Evolutionary conservation across 2,888 invertebrate species (phyloP).

Genomic region (Peribatodes rhomboidaria): DNA sequence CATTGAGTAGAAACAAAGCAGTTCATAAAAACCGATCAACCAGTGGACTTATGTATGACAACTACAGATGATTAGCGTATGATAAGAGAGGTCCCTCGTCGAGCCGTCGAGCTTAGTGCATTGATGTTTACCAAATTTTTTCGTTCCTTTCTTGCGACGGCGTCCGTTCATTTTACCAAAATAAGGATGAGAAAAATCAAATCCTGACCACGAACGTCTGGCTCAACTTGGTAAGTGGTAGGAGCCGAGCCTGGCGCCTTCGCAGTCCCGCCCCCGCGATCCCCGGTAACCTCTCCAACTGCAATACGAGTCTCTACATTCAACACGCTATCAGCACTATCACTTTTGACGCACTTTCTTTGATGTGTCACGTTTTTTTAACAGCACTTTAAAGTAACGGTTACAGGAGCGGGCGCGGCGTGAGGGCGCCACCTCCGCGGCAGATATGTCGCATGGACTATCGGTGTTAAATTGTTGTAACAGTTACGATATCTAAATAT

Average conservation of each 20-base stretch:
- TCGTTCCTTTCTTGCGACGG: conserved; percentile 85
- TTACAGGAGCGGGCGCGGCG: conserved; percentile 76
- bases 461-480: conserved; percentile 82
- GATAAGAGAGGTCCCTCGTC: conserved; percentile 12
- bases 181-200: conserved; percentile 99
- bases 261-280: conserved; percentile 72
- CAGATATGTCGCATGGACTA: conserved; percentile 82
- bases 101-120: conserved; percentile 48
- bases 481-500: conserved; percentile 66
- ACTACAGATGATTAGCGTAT: conserved; percentile 4
- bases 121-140: conserved; percentile 79
- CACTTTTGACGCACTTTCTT: conserved; percentile 55
- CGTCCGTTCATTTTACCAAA: conserved; percentile 88
- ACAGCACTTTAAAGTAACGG: conserved; percentile 50
- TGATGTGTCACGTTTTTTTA: conserved; percentile 42
- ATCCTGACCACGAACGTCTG: conserved; percentile 99
- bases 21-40: neutral
- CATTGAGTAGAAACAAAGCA: neutral
- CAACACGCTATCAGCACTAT: conserved; percentile 43
- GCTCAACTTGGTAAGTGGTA: conserved; percentile 98
- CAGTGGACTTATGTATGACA: conserved; percentile 1
- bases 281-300: conserved; percentile 47
- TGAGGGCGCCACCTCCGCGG: conserved; percentile 77
- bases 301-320: conserved; percentile 38
- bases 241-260: conserved; percentile 79